Evolutionary conservation across 2,797 vertebrate species (phyloP).

Genomic region (Bucorvus abyssinicus): DNA sequence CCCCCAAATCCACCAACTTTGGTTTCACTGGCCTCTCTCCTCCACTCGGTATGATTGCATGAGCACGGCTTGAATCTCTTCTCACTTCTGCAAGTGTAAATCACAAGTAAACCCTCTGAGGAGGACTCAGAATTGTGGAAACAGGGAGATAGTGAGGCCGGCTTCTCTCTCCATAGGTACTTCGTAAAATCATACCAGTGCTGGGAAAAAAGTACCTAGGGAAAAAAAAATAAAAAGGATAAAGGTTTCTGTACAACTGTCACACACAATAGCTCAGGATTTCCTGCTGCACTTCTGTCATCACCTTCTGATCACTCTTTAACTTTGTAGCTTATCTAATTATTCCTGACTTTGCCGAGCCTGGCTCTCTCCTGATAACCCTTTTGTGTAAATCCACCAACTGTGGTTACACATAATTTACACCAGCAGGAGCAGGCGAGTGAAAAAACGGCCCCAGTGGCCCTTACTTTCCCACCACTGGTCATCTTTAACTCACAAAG

Average conservation of each 20-base stretch:
- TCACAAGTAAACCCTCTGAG: constrained; percentile 40
- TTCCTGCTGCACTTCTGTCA: not conserved
- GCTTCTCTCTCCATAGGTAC: not conserved
- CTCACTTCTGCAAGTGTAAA: constrained; percentile 37
- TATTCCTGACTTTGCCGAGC: not conserved
- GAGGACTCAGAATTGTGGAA: not conserved
- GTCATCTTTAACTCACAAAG: not conserved
- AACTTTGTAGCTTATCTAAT: constrained; percentile 21
- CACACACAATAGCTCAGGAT: not conserved
- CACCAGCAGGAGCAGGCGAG: not conserved
- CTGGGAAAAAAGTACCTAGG: not conserved
- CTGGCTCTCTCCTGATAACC: not conserved
- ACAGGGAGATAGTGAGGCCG: not conserved
- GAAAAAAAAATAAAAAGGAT: not conserved
- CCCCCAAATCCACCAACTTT: not conserved
- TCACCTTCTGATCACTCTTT: constrained; percentile 11
- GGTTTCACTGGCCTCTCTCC: not conserved
- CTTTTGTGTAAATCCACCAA: not conserved
- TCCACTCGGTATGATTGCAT: not conserved
- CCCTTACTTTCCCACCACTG: not conserved
- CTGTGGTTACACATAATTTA: not conserved
- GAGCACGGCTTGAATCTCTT: constrained; percentile 28
- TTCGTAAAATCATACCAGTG: not conserved
- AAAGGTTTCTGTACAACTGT: not conserved
- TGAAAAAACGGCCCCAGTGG: not conserved